Evolutionary conservation across 2,888 invertebrate genomes (phyloP).

Genomic region (Mesoligia furuncula): DNA sequence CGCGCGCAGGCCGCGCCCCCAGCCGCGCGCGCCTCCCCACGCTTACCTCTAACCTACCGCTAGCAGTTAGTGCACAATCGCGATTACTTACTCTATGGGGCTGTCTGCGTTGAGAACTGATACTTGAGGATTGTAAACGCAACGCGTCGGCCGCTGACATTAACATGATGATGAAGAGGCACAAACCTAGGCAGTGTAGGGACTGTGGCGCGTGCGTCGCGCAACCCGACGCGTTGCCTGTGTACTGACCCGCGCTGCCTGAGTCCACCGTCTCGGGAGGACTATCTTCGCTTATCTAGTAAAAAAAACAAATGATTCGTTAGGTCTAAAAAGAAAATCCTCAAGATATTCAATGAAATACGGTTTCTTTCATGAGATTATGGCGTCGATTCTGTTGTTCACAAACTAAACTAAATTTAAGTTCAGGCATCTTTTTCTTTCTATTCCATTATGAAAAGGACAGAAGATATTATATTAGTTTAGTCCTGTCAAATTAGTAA

Average conservation of each 20-base stretch:
- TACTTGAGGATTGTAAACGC: constrained; percentile 44
- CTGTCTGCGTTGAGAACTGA: constrained; percentile 73
- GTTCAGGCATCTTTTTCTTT: too few relatives aligned
- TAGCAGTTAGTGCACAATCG: constrained; percentile 87
- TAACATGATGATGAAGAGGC: constrained; percentile 84
- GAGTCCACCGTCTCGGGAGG: constrained; percentile 70
- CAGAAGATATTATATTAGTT: too few relatives aligned
- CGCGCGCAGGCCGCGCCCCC: constrained; percentile 77
- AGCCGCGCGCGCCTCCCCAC: constrained; percentile 33
- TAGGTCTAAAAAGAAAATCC: constrained; percentile 9
- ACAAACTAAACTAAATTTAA: too few relatives aligned
- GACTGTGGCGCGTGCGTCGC: constrained; percentile 79
- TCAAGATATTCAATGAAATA: constrained; percentile 10
- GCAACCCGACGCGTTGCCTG: constrained; percentile 78
- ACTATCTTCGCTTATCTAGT: constrained; percentile 87
- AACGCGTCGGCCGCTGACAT: constrained; percentile 79
- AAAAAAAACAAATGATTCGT: constrained; percentile 46
- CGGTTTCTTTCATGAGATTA: constrained; percentile 14
- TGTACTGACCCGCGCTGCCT: constrained; percentile 72
- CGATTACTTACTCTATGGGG: constrained; percentile 78
- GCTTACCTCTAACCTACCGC: constrained; percentile 73
- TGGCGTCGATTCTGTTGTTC: too few relatives aligned
- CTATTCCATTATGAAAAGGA: too few relatives aligned
- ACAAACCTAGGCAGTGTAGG: constrained; percentile 89
- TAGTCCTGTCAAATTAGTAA: too few relatives aligned